Base-by-base conservation (phyloP, 2,888 invertebrate genomes). In the Leptopilina syphax region DNA sequence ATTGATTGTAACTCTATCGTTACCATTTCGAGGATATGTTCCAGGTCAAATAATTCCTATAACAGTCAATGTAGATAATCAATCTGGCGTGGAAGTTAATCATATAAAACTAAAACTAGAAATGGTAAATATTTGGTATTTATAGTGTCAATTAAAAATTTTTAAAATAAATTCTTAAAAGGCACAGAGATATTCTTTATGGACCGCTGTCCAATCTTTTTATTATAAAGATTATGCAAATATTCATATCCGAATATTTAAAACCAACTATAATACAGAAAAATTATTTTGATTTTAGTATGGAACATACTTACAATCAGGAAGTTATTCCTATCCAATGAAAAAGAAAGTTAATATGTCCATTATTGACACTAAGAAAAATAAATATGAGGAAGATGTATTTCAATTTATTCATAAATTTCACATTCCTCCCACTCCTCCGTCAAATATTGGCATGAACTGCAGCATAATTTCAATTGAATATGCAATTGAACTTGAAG, bases 401-500 rank as follows among this genome's bases (percentile, higher is more conserved):
- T 94, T 94, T 78, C 94, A 94, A 79, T 96, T 94, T 93, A 93
- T 93, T 67, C 93, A 96, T 84, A 93, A 93, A 77, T 91, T 96
- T 83, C 94, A 95, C 84, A 93, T 96, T 80, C 96, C 96, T 2
- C 94, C 96, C 3, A 91, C 96, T 86, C 96, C 96, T 9, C 96
- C 96, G 1, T 96, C 96, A 0, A 96, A 96, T 92, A 93, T 96
- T 24, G 93, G 18, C 8, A n/a, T 94, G n/a, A 95, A 96, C 88
- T 96, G 96, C 88, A 94, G 94, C 77, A 94, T 96, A 67, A 96
- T 96, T 85, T 95, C 96, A 90, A 92, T 96, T 86, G 95, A 95
- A 88, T 96, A 96, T 91, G 94, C 95, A 86, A 90, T 96, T 63
- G 94, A 95, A 93, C 95, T 96, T 89, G 92, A 88, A 82, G 90